Evolutionary conservation across 2,113 vertebrate genomes (phyloP).

Genomic region (Aphyosemion australe): DNA sequence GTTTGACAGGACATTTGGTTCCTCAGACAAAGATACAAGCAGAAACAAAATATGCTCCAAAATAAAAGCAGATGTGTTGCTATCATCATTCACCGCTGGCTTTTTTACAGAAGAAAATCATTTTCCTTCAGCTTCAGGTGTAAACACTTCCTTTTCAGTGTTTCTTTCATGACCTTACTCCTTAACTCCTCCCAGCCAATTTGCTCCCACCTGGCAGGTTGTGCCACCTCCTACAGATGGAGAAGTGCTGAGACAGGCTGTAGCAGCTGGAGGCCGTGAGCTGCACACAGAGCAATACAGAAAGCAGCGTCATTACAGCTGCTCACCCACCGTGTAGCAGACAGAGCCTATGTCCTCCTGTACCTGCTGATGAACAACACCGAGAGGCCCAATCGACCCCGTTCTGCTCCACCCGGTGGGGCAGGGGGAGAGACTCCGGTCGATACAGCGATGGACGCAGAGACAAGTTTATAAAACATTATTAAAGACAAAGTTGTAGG

Average conservation of each 20-base stretch:
- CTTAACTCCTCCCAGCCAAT: conserved; percentile 21
- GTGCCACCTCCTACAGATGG: conserved; percentile 37
- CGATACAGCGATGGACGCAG: too few species aligned
- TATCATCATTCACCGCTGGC: too few species aligned
- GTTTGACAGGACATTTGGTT: not conserved
- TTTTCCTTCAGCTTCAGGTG: not conserved
- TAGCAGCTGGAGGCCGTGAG: conserved; percentile 35
- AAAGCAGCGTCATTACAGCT: conserved; percentile 60
- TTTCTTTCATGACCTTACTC: conserved; percentile 30
- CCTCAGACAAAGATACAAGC: not conserved
- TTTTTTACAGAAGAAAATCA: too few species aligned
- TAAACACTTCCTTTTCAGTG: conserved; percentile 7
- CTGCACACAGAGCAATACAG: conserved; percentile 33
- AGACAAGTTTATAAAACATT: too few species aligned
- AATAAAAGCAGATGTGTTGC: not conserved
- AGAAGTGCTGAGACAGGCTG: conserved; percentile 55
- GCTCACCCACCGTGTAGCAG: conserved; percentile 57
- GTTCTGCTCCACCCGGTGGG: too few species aligned
- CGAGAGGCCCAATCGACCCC: not conserved
- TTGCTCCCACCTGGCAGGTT: conserved; percentile 27
- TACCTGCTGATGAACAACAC: conserved; percentile 26
- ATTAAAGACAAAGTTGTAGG: too few species aligned
- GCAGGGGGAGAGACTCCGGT: too few species aligned
- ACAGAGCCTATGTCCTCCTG: conserved; percentile 12
- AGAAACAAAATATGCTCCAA: not conserved